Percentiles rank a stretch among this genome's conserved stretches.
Evolutionary conservation across 2,113 vertebrate species (phyloP).

Genomic region (Sinocyclocheilus grahami): DNA sequence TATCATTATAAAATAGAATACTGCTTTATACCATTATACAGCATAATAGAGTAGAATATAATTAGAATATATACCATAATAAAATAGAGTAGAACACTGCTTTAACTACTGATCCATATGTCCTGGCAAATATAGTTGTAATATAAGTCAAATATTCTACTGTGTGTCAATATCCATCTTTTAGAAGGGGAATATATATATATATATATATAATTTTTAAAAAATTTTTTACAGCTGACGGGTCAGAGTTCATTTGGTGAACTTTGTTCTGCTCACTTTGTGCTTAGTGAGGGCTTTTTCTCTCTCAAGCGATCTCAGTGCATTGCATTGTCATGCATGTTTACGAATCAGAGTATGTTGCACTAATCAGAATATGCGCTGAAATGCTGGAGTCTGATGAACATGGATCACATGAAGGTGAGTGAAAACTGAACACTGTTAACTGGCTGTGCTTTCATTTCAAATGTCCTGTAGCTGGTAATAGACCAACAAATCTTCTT

Average conservation of each 20-base stretch:
- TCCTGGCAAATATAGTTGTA: no score
- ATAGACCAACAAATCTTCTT: slow-evolving; percentile 4
- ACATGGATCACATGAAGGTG: slow-evolving; percentile 25
- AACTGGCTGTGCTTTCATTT: neutral
- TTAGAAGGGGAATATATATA: no score
- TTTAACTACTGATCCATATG: no score
- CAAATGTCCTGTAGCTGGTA: neutral
- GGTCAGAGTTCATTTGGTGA: slow-evolving; percentile 54
- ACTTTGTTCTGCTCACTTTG: slow-evolving; percentile 59
- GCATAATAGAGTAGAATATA: no score
- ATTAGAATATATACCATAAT: no score
- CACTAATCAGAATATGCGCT: neutral
- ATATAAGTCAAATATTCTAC: neutral
- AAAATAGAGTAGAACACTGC: no score
- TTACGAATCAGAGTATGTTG: no score
- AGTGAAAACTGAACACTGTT: slow-evolving; percentile 9
- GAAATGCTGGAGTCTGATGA: neutral
- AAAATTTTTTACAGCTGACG: neutral
- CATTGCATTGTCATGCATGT: neutral
- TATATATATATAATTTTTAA: no score
- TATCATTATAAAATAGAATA: no score
- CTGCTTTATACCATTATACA: no score
- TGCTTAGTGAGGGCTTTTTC: neutral
- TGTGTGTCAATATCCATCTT: neutral
- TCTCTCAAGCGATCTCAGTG: neutral